Evolutionary conservation across 2,797 vertebrate species (phyloP).

Genomic region (Pipistrellus kuhlii): DNA sequence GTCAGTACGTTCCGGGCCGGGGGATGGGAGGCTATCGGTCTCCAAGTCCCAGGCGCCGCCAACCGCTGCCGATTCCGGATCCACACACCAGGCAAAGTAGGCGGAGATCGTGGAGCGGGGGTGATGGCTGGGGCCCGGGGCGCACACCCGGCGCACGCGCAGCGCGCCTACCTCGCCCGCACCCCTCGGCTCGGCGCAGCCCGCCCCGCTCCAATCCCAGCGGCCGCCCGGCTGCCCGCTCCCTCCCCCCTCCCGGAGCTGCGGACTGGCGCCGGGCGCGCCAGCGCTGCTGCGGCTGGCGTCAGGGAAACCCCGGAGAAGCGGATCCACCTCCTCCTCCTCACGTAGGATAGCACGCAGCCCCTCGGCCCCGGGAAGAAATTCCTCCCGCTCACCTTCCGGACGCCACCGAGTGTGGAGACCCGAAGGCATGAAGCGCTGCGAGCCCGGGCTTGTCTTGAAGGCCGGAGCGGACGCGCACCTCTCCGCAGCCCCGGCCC

Average conservation of each 20-base stretch:
- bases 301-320: conserved; percentile 80
- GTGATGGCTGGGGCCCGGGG: conserved; percentile 15
- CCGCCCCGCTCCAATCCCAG: conserved; percentile 64
- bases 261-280: conserved; percentile 15
- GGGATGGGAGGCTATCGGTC: not conserved
- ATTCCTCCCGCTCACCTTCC: conserved; percentile 4
- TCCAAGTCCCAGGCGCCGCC: conserved; percentile 79
- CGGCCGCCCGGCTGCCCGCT: conserved; percentile 29
- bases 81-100: conserved; percentile 65
- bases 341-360: not conserved
- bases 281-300: conserved; percentile 14
- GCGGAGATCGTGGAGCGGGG: conserved; percentile 66
- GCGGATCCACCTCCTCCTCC: conserved; percentile 7
- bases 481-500: not conserved
- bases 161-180: conserved; percentile 15
- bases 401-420: not conserved
- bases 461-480: not conserved
- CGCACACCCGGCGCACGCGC: conserved; percentile 66
- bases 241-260: not conserved
- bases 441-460: not conserved
- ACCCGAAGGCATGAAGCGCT: not conserved
- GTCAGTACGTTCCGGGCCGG: conserved; percentile 72
- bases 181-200: not conserved
- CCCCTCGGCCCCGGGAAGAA: not conserved
- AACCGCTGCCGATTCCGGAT: conserved; percentile 75